Conservation (phyloP, 2,888 invertebrate genomes). For the Pristionchus mayeri region DNA sequence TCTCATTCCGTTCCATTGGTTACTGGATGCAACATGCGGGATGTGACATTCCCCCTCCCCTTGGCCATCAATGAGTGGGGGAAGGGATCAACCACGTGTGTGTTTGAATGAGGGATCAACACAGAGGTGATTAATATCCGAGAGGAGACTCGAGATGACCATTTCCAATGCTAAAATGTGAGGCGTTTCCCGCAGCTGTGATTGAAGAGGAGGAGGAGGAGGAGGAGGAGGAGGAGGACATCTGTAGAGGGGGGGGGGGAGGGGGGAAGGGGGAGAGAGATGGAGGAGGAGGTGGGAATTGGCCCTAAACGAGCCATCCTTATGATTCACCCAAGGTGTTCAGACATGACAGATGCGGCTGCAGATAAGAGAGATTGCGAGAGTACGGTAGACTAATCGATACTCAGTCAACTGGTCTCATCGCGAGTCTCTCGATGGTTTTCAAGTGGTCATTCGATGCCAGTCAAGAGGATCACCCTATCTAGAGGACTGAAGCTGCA, state of each 20-base stretch:
- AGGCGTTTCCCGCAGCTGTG: constrained; percentile 3
- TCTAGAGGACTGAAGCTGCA: constrained; percentile 15
- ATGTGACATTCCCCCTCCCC: no score
- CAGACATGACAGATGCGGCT: not conserved
- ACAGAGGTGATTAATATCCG: not conserved
- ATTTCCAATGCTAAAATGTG: not conserved
- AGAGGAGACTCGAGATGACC: not conserved
- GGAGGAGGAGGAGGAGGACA: constrained; percentile 2
- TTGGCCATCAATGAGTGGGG: not conserved
- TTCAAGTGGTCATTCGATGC: constrained; percentile 25
- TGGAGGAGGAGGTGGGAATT: not conserved
- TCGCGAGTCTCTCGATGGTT: not conserved
- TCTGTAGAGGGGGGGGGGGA: not conserved
- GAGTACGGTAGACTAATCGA: not conserved
- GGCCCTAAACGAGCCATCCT: constrained; percentile 8
- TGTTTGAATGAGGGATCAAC: constrained; percentile 6
- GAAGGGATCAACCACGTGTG: not conserved
- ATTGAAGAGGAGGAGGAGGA: not conserved
- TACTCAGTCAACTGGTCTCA: not conserved
- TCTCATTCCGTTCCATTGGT: no score
- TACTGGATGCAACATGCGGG: no score
- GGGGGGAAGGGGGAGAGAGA: not conserved
- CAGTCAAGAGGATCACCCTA: constrained; percentile 30
- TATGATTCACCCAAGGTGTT: constrained; percentile 1
- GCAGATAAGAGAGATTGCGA: constrained; percentile 13